Evolutionary conservation across 2,888 invertebrate species (phyloP).

Genomic region (Calameuta filiformis): DNA sequence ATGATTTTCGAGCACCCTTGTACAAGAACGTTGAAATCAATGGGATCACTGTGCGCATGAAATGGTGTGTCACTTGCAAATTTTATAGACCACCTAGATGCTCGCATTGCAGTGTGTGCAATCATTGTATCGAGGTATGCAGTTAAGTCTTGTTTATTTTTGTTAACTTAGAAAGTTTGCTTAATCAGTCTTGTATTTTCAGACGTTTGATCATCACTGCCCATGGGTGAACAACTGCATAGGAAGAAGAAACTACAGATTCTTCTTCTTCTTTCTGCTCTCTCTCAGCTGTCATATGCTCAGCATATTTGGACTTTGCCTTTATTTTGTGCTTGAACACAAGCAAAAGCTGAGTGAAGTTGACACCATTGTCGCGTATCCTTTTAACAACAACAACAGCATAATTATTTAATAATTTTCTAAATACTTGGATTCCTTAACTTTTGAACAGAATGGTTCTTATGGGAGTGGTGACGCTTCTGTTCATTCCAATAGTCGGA

Average conservation of each 20-base stretch:
- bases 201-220: conserved; percentile 99
- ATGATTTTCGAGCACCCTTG: conserved; percentile 95
- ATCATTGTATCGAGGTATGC: conserved; percentile 95
- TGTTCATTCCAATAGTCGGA: conserved; percentile 97
- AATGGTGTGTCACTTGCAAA: conserved; percentile 99
- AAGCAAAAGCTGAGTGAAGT: conserved; percentile 84
- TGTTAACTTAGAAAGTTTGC: conserved; percentile 12
- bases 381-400: conserved; percentile 68
- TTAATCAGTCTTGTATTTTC: conserved; percentile 61
- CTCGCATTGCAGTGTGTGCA: conserved; percentile 99
- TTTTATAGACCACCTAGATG: conserved; percentile 99
- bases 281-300: conserved; percentile 98
- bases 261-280: conserved; percentile 98
- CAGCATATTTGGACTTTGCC: conserved; percentile 93
- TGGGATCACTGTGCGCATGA: conserved; percentile 99
- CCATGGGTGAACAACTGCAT: conserved; percentile 98
- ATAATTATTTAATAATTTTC: conserved; percentile 19
- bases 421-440: background rate
- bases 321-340: conserved; percentile 90
- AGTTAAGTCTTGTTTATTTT: conserved; percentile 1
- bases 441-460: conserved; percentile 78
- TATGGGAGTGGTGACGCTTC: conserved; percentile 90
- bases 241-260: conserved; percentile 96
- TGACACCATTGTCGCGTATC: conserved; percentile 88
- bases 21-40: conserved; percentile 98